Base-by-base conservation (phyloP, 2,888 invertebrate genomes). In the Villa cingulata region DNA sequence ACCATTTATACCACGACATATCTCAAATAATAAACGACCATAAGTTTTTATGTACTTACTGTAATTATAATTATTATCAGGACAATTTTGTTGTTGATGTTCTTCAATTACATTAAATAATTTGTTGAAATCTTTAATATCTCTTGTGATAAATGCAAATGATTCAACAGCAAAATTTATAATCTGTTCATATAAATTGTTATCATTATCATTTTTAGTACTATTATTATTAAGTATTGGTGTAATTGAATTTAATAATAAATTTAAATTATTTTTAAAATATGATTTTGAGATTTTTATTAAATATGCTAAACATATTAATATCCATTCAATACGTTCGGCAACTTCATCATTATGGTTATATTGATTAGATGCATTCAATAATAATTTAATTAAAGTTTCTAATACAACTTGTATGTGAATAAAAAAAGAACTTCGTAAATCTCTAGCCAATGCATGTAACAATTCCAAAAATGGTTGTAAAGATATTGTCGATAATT, bases 111-210 rank as follows among this genome's bases (percentile, higher is more conserved):
- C 72, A 41, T 74, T 72, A 37, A 92, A 65, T 63, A 94, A 83
- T 44, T 76, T 76, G 29, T 78, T 75, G 58, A 82, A 84, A 58
- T 92, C 86, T 55, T 80, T 82, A 14, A 89, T 81, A 73, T 90
- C 90, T 54, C 95, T 74, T 4, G 91, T 86, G 2, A 97, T 83
- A 73, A 91, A 96, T 1, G 95, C 86, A 74, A 96, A 95, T 67
- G 92, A 88, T 70, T 96, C 94, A 0, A 92, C 90, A 5, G 95
- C 92, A 76, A 96, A 97, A 60, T 85, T 85, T 56, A 86, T 83
- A 19, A 96, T 81, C 62, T 92, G 90, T 52, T 79, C 78, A 20
- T 88, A 86, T 43, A 64, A 64, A 58, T 82, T 80, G n/a, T 73
- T 72, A 45, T 82, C 81, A 56, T 7, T 4, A 6, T 23, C 23